Evolutionary conservation across 2,113 vertebrate genomes (phyloP), one percentile per base, ranked within the genome.

Genomic region (Condylura cristata): DNA sequence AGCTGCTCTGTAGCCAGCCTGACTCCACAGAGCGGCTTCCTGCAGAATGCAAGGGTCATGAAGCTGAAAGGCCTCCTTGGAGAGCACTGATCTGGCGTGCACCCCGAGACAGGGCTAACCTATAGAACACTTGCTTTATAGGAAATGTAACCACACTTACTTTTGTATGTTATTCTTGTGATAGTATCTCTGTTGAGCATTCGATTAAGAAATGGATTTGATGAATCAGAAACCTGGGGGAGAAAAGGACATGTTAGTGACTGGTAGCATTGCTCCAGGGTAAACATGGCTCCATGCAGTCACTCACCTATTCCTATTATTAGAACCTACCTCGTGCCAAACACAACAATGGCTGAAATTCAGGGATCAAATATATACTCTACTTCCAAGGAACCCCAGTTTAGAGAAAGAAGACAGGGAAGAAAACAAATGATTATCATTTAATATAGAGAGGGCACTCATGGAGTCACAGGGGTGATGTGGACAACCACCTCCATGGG

Each of bases 141-240:
- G 63, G 61, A 95, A 84, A 93, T 41, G 5, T 92, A 95, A 88
- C 91, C 63, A 79, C 94, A 99, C 99, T 99, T 99, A 99, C 99
- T 99, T 98, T 99, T 99, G 97, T 99, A 99, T 0, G 99, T 99
- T 99, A 99, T 99, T 99, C 99, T 99, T 32, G 99, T 99, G 97
- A 99, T 99, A 97, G 99, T 99, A 98, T 99, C 99, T 99, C 99
- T 99, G 99, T 99, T 99, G 97, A 99, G 98, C 99, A 99, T 99
- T 96, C 99, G 99, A 98, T 99, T 99, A 98, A 99, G 98, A 98
- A 99, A 99, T 65, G 99, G 99, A 98, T 99, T 99, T 89, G 99
- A 99, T 89, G 99, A 99, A 98, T 99, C 99, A 53, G 99, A 99
- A 97, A 99, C 99, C 99, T 99, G 95, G 18, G 84, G 85, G 56